These are phyloP conservation scores for Neogobius melanostomus DNA, from an alignment of 2,113 vertebrate species.

Conservation along the genomic window DNA sequence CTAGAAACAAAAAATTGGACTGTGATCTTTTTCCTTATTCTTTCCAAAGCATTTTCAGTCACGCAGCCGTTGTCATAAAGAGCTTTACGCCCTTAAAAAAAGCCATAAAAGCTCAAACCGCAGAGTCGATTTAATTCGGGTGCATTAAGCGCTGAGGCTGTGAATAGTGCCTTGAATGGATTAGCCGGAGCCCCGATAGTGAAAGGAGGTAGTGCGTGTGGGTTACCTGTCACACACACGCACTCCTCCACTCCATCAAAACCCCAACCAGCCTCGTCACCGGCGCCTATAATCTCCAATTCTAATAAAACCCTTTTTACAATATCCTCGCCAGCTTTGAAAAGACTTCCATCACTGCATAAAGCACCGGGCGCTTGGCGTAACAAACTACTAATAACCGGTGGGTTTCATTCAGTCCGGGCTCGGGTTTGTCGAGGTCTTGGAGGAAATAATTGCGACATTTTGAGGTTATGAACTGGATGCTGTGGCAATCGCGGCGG, in stretches of 20 bases:
- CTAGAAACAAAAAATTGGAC: neutral
- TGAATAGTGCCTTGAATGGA: slow-evolving; percentile 44
- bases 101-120: slow-evolving; percentile 13
- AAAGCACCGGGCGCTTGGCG: slow-evolving; percentile 14
- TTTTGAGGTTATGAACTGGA: neutral
- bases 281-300: slow-evolving; percentile 51
- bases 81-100: slow-evolving; percentile 37
- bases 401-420: slow-evolving; percentile 30
- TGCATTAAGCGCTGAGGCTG: slow-evolving; percentile 43
- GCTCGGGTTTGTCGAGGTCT: neutral
- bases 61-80: slow-evolving; percentile 29
- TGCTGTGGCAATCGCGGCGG: neutral
- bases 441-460: neutral
- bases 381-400: slow-evolving; percentile 27
- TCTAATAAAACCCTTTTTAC: slow-evolving; percentile 52
- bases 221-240: slow-evolving; percentile 59
- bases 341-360: slow-evolving; percentile 36
- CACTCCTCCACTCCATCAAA: slow-evolving; percentile 57
- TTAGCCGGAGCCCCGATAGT: slow-evolving; percentile 33
- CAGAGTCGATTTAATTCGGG: slow-evolving; percentile 48
- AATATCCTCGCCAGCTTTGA: slow-evolving; percentile 34
- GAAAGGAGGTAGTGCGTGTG: slow-evolving; percentile 28
- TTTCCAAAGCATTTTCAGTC: slow-evolving; percentile 33
- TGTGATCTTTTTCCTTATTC: neutral
- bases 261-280: slow-evolving; percentile 47